phyloP scores from a whole-genome alignment of 2,113 vertebrate genomes.

The Protobothrops flavoviridis region DNA sequence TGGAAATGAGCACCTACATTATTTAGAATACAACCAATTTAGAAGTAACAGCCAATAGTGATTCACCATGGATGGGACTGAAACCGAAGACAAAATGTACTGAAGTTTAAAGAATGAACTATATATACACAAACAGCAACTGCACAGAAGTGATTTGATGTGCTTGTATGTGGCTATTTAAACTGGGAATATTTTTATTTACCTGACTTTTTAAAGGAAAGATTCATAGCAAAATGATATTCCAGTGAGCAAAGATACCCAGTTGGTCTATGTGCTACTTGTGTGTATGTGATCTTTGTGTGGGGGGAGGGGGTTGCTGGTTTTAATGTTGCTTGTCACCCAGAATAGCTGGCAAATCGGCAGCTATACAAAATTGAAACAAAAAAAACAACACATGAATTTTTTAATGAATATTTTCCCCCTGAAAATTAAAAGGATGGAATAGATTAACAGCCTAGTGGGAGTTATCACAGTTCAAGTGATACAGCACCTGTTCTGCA shows the following conservation, averaged over 20 bases:
- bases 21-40: conserved; percentile 30
- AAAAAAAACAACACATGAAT: background rate
- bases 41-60: conserved; percentile 43
- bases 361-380: background rate
- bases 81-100: background rate
- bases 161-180: background rate
- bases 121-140: background rate
- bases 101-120: background rate
- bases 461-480: background rate
- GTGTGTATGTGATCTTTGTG: background rate
- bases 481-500: background rate
- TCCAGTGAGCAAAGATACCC: background rate
- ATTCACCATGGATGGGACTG: conserved; percentile 28
- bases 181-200: background rate
- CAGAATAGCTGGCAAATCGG: background rate
- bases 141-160: background rate
- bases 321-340: background rate
- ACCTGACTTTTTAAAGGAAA: background rate
- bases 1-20: background rate
- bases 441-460: background rate
- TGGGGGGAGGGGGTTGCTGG: background rate
- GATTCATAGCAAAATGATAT: background rate
- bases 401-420: background rate
- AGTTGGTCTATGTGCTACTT: background rate
- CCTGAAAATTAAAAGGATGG: background rate